Evolutionary conservation across 2,888 invertebrate species (phyloP).

Genomic region (Apodemia zela): DNA sequence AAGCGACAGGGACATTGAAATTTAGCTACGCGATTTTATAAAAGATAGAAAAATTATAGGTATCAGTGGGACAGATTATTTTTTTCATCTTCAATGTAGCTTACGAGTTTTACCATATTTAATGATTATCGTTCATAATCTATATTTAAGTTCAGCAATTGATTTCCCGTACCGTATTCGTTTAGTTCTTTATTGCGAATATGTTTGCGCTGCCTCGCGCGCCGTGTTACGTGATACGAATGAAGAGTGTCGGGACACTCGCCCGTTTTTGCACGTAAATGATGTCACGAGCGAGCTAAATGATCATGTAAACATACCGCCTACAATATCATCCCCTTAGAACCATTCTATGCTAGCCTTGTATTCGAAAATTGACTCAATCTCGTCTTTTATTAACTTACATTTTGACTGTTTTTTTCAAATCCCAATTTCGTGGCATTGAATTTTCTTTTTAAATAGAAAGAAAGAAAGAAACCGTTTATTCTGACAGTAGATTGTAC

Average conservation of each 20-base stretch:
- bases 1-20: no score
- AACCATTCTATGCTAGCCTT: constrained; percentile 26
- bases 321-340: constrained; percentile 31
- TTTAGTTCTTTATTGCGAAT: constrained; percentile 18
- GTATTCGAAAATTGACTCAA: constrained; percentile 20
- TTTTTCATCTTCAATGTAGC: no score
- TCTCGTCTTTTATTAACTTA: constrained; percentile 2
- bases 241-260: constrained; percentile 35
- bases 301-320: constrained; percentile 41
- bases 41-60: no score
- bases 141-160: constrained; percentile 8
- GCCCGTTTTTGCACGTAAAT: constrained; percentile 50
- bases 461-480: no score
- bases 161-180: constrained; percentile 21
- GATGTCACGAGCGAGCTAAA: constrained; percentile 47
- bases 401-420: no score
- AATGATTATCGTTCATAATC: background rate
- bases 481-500: no score
- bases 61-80: no score
- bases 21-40: no score
- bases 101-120: background rate
- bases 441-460: no score
- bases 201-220: constrained; percentile 23
- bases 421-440: no score
- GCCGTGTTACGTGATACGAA: constrained; percentile 28